phyloP scores from a whole-genome alignment of 2,888 invertebrate genomes.

The Spilosoma lubricipeda region DNA sequence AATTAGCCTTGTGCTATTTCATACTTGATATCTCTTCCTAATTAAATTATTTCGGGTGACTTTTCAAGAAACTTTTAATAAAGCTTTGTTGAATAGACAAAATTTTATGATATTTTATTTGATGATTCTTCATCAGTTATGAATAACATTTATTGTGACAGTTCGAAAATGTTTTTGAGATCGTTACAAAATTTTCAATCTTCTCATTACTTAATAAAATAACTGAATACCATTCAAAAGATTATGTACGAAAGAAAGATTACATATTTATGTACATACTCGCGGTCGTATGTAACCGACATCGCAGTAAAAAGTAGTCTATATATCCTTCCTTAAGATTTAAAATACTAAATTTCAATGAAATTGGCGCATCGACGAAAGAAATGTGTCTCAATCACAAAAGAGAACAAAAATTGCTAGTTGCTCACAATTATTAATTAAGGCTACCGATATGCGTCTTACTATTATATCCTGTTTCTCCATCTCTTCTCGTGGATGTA shows the following conservation, averaged over 20 bases:
- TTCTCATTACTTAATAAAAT: neutral
- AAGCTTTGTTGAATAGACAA: slow-evolving; percentile 1
- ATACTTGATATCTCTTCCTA: neutral
- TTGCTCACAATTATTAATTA: no score
- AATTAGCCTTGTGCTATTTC: neutral
- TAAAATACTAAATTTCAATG: no score
- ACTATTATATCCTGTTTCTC: no score
- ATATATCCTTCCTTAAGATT: no score
- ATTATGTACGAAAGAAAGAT: no score
- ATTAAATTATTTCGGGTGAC: neutral
- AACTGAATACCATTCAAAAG: neutral
- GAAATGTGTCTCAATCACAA: no score
- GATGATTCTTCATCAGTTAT: neutral
- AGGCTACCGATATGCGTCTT: no score
- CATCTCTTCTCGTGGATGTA: no score
- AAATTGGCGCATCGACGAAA: no score
- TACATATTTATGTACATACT: neutral
- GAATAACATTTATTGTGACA: neutral
- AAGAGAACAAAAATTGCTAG: no score
- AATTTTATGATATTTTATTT: slow-evolving; percentile 4
- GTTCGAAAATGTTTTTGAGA: neutral
- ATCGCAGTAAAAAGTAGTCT: no score
- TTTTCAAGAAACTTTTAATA: slow-evolving; percentile 7
- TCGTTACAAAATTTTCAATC: neutral
- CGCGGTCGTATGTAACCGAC: no score